Percentiles rank a stretch among this genome's conserved stretches.
Conservation (phyloP, 2,113 vertebrate species). For the Bucco capensis region DNA sequence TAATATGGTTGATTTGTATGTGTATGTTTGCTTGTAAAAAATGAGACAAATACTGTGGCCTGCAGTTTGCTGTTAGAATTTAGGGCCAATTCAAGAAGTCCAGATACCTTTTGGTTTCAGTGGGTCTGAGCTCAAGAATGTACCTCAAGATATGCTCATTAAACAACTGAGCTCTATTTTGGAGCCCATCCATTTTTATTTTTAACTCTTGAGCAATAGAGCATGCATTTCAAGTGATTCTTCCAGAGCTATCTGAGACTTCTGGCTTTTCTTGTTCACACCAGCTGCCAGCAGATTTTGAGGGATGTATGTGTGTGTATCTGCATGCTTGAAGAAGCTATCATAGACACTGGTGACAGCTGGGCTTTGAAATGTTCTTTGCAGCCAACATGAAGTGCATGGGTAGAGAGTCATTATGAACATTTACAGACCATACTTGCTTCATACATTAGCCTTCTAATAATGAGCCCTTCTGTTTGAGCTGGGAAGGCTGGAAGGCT, state of each 20-base stretch:
- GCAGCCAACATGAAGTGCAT: not conserved
- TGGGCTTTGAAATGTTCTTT: conserved; percentile 24
- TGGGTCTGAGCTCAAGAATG: not conserved
- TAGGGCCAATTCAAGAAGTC: not conserved
- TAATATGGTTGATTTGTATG: not conserved
- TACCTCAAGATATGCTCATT: not conserved
- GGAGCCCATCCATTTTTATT: not conserved
- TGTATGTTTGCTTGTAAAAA: not conserved
- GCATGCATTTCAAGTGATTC: not conserved
- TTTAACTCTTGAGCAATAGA: not conserved
- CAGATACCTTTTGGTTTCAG: not conserved
- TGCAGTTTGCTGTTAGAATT: not conserved
- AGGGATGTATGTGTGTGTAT: not conserved
- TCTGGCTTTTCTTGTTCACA: not conserved
- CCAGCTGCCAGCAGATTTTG: not conserved
- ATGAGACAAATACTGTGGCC: not conserved
- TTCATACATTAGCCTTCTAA: not conserved
- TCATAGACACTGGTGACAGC: not conserved
- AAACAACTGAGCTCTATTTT: not conserved
- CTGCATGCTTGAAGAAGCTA: not conserved
- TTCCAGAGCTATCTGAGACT: not conserved
- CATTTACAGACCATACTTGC: not conserved
- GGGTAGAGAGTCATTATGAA: not conserved
- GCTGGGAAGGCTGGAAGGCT: not conserved
- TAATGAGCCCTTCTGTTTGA: not conserved